Base-by-base conservation (phyloP, 1,140 invertebrate genomes). In the Neodiprion pinetum region DNA sequence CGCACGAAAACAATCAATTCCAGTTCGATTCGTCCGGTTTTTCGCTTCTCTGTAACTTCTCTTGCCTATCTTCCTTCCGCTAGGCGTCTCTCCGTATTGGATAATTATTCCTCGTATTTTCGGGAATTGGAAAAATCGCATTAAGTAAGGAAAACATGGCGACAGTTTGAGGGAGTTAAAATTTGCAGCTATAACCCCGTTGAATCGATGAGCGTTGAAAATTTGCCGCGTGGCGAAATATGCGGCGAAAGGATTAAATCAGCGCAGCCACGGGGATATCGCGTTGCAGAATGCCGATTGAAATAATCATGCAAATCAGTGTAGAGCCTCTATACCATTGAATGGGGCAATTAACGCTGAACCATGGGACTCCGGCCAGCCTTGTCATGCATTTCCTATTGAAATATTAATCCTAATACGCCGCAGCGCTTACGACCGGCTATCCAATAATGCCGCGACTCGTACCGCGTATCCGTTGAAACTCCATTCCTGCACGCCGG, bases 341-440 rank as follows among this genome's bases (percentile, higher is more conserved):
- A 53, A 53, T 53, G 50, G 50, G 50, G 50, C 50, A 53, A 53
- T 68, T 68, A 70, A 68, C 48, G 48, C 71, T 40, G 21, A 71
- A 49, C 23, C 8, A 65, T 40, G 21, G 40, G 48, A 66, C 21
- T 71, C 61, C 49, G 28, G 17, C 2, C 17, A 10, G 70, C 21
- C 70, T 40, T 40, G 66, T 66, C 65, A 72, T 75, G 75, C 78
- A 80, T 83, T 84, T 83, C 73, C 80, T 82, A 79, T 82, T 84
- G 80, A 85, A 83, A 84, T 84, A 85, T 84, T 85, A 82, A 85
- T 80, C 71, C 75, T 70, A 74, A 80, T 75, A 73, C 77, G 78
- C 81, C 80, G 76, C 76, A 77, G 73, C 14, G 69, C 53, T 61
- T 28, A 53, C 5, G 48, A 23, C n/a, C 50, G 69, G 71, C 66